A percentile compares a stretch with the other conserved stretches of the same genome.
Evolutionary conservation across 1,140 invertebrate species (phyloP).

Genomic region (Campoletis sonorensis): DNA sequence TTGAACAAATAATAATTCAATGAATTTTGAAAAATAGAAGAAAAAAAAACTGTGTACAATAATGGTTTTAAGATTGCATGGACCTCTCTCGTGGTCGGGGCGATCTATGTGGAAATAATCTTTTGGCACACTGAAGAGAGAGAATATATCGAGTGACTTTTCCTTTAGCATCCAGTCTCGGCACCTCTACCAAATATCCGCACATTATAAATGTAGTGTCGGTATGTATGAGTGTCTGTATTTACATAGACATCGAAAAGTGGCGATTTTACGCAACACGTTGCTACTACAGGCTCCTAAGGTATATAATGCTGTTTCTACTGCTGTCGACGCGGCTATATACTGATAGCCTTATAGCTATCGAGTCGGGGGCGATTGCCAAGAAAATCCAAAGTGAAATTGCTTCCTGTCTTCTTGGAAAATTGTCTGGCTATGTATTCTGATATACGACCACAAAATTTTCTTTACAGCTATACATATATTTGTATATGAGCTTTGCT

Average conservation of each 20-base stretch:
- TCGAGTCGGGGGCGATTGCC: constrained; percentile 53
- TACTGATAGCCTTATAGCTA: constrained; percentile 37
- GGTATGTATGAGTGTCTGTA: not conserved
- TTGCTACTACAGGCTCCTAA: constrained; percentile 22
- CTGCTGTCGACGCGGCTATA: not conserved
- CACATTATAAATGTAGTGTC: constrained; percentile 31
- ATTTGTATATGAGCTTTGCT: not conserved
- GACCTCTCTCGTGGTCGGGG: too few species aligned
- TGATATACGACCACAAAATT: constrained; percentile 23
- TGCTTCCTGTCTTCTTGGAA: constrained; percentile 62
- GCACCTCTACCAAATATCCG: not conserved
- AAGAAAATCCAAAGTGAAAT: constrained; percentile 61
- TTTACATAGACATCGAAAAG: not conserved
- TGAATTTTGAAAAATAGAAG: too few species aligned
- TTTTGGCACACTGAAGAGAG: constrained; percentile 26
- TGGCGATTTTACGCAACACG: constrained; percentile 40
- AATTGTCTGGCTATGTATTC: constrained; percentile 55
- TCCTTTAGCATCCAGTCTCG: not conserved
- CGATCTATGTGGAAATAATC: constrained; percentile 15
- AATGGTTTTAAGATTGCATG: too few species aligned
- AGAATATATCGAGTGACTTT: constrained; percentile 18
- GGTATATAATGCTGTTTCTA: not conserved
- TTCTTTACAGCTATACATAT: constrained; percentile 1
- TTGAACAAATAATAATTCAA: too few species aligned
- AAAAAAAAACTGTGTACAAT: too few species aligned